These are phyloP conservation scores for Diprion similis DNA, from an alignment of 1,140 invertebrate genomes.

Conservation along the genomic window DNA sequence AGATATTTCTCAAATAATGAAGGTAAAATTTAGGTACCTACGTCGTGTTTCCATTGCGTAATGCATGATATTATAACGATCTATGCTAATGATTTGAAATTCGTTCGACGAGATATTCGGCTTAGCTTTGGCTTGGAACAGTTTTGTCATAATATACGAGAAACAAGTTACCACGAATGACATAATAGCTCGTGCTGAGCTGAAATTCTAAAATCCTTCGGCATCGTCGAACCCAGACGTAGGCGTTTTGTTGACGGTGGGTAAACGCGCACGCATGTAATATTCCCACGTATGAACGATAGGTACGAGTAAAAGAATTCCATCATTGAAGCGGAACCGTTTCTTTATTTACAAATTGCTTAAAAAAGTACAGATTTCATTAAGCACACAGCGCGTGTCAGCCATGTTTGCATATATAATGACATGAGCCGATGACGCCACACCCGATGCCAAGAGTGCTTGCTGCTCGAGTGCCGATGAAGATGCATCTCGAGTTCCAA, in stretches of 20 bases:
- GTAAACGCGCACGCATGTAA: too few species aligned
- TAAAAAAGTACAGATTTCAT: slow-evolving; percentile 1
- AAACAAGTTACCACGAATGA: background rate
- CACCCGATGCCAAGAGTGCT: too few species aligned
- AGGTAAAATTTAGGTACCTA: background rate
- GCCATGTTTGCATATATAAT: too few species aligned
- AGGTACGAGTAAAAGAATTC: background rate
- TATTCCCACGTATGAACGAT: too few species aligned
- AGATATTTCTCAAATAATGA: background rate
- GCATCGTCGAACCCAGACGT: too few species aligned
- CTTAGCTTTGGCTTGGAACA: background rate
- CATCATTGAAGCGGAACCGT: background rate
- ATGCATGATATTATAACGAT: background rate
- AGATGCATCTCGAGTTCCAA: too few species aligned
- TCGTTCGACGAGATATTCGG: background rate
- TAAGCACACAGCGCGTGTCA: too few species aligned
- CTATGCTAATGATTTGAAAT: background rate
- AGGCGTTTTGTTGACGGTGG: too few species aligned
- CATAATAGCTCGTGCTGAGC: background rate
- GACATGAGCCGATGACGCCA: too few species aligned
- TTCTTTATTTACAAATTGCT: slow-evolving; percentile 1
- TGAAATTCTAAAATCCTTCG: too few species aligned
- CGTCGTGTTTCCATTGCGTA: background rate
- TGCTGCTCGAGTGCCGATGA: too few species aligned
- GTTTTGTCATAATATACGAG: background rate